Base-by-base conservation (phyloP, 1,140 invertebrate genomes). In the Hypothenemus hampei region DNA sequence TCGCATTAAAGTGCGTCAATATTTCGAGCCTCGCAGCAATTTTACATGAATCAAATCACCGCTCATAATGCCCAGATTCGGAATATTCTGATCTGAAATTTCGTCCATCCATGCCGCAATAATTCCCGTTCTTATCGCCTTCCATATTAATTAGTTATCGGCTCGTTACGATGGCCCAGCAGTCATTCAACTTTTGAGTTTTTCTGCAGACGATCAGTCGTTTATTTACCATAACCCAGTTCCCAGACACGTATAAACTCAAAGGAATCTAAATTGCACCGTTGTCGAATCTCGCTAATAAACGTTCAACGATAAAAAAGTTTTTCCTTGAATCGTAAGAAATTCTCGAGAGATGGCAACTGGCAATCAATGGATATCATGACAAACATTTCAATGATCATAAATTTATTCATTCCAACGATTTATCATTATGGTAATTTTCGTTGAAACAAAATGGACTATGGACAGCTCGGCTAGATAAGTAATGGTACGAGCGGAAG, bases 351-450 rank as follows among this genome's bases (percentile, higher is more conserved):
- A n/a, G n/a, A n/a, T n/a, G n/a, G n/a, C n/a, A n/a, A n/a, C n/a
- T n/a, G n/a, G n/a, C n/a, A n/a, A n/a, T n/a, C n/a, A n/a, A n/a
- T n/a, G n/a, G n/a, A n/a, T n/a, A n/a, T n/a, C n/a, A n/a, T n/a
- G n/a, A n/a, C n/a, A n/a, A n/a, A n/a, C n/a, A n/a, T n/a, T n/a
- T n/a, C n/a, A n/a, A n/a, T n/a, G n/a, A n/a, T n/a, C n/a, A n/a
- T n/a, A 49, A 49, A 49, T 49, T 39, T 33, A 16, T 49, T 11
- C 8, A 22, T 39, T 7, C 33, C 15, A 39, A 37, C 35, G 11
- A 49, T 49, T 49, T 24, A 49, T 49, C 47, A 49, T 49, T 49
- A 49, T 49, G 47, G 15, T 49, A 49, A 49, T 49, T 49, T 39
- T 33, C n/a, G 13, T 49, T 24, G 37, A 39, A 49, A 33, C 47